Evolutionary conservation across 2,797 vertebrate genomes (phyloP).

Genomic region (Bradypus variegatus): DNA sequence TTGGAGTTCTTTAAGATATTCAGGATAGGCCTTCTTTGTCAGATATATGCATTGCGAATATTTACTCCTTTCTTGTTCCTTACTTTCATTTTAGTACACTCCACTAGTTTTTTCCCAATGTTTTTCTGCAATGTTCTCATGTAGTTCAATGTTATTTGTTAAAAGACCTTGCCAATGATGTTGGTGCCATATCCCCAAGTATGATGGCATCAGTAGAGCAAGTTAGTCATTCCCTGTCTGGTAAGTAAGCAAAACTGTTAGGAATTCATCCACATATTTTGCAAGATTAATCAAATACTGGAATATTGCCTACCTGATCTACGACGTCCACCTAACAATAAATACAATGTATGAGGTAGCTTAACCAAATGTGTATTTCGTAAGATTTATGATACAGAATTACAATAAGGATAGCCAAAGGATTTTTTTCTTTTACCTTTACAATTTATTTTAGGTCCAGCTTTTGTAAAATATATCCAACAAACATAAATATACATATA

Average conservation of each 20-base stretch:
- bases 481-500: not conserved
- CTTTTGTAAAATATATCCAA: not conserved
- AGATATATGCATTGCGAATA: not conserved
- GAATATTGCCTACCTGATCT: not conserved
- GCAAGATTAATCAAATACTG: not conserved
- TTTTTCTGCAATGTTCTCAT: not conserved
- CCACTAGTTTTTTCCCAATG: not conserved
- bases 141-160: not conserved
- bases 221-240: not conserved
- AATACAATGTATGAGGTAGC: not conserved
- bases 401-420: not conserved
- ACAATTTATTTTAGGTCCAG: not conserved
- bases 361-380: not conserved
- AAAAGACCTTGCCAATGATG: not conserved
- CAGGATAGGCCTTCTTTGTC: not conserved
- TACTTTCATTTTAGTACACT: not conserved
- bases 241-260: not conserved
- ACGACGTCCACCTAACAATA: not conserved
- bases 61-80: not conserved
- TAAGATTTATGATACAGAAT: not conserved
- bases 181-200: not conserved
- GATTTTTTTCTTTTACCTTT: not conserved
- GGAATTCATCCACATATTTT: not conserved
- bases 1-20: not conserved
- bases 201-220: not conserved